Conservation (phyloP, 1,140 invertebrate species). For the Dreissena polymorpha region DNA sequence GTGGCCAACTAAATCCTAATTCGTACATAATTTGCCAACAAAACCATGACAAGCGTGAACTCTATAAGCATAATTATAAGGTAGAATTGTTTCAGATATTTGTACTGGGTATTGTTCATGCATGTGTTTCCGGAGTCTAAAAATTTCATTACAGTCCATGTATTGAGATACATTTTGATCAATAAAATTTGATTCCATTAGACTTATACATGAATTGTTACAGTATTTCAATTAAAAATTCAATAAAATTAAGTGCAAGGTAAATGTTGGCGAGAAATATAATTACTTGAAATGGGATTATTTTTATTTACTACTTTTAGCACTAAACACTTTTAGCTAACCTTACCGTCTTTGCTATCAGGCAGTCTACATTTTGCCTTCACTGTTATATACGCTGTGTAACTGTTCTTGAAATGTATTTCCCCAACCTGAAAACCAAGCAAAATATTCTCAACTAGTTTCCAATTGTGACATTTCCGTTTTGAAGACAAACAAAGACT, state of each 20-base stretch:
- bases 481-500: not conserved
- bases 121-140: no score
- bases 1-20: no score
- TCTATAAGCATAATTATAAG: no score
- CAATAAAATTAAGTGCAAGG: not conserved
- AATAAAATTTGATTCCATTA: not conserved
- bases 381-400: constrained; percentile 79
- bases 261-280: not conserved
- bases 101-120: no score
- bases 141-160: no score
- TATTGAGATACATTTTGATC: not conserved
- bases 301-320: no score
- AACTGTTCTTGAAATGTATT: constrained; percentile 81
- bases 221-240: not conserved
- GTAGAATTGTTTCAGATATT: no score
- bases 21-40: no score
- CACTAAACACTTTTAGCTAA: not conserved
- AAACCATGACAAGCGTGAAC: no score
- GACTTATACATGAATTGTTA: not conserved
- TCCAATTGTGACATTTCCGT: not conserved
- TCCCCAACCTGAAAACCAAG: constrained; percentile 78
- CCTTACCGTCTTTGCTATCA: constrained; percentile 46
- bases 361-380: constrained; percentile 65
- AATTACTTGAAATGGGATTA: not conserved
- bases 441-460: not conserved